Conservation (phyloP, 1,140 invertebrate genomes). For the Dendroctonus valens region DNA sequence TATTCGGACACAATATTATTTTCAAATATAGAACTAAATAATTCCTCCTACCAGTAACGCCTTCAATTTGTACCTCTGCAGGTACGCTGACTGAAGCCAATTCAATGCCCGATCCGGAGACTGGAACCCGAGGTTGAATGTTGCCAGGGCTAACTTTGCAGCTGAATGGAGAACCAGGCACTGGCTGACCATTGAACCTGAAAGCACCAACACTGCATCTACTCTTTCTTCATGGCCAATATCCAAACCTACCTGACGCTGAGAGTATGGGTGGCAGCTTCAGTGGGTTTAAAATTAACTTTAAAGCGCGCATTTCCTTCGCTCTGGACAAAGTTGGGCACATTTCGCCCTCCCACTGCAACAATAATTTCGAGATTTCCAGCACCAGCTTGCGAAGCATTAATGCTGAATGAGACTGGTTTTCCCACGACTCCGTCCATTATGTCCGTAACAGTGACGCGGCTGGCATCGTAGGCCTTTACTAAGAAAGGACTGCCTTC, state of each 20-base stretch:
- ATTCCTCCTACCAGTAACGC: slow-evolving; percentile 54
- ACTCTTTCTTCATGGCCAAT: background rate
- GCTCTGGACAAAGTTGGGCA: slow-evolving; percentile 97
- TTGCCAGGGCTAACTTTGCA: slow-evolving; percentile 67
- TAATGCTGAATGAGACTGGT: slow-evolving; percentile 89
- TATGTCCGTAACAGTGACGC: slow-evolving; percentile 89
- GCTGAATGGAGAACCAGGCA: slow-evolving; percentile 89
- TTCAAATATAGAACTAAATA: background rate
- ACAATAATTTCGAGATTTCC: slow-evolving; percentile 98
- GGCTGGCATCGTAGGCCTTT: slow-evolving; percentile 91
- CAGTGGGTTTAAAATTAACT: slow-evolving; percentile 96
- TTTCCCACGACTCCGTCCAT: slow-evolving; percentile 85
- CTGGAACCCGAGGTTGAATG: slow-evolving; percentile 53
- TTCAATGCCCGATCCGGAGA: slow-evolving; percentile 59
- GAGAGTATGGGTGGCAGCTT: slow-evolving; percentile 81
- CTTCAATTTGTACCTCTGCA: slow-evolving; percentile 58
- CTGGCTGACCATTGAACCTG: slow-evolving; percentile 93
- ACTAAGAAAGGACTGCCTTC: slow-evolving; percentile 93
- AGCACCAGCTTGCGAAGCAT: slow-evolving; percentile 74
- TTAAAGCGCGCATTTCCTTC: slow-evolving; percentile 95
- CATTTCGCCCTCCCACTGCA: slow-evolving; percentile 94
- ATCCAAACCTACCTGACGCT: slow-evolving; percentile 63
- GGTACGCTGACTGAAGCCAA: slow-evolving; percentile 58
- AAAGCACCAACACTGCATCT: background rate
- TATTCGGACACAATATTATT: background rate